Conservation (phyloP, 2,113 vertebrate genomes). For the Sprattus sprattus region DNA sequence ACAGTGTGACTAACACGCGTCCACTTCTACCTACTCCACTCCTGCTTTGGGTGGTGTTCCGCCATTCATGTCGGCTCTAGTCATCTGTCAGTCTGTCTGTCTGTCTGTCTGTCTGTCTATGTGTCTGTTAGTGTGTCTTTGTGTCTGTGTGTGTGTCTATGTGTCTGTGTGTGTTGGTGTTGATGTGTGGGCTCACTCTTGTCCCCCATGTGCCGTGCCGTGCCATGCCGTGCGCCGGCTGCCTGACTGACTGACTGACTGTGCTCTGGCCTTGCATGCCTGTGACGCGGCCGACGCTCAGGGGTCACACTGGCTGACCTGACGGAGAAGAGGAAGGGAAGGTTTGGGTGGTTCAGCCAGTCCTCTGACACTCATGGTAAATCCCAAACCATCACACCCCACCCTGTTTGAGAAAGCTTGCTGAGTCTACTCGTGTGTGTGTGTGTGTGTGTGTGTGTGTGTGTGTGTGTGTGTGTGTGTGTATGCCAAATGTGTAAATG, state of each 20-base stretch:
- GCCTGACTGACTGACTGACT: slow-evolving; percentile 65
- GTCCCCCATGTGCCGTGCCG: slow-evolving; percentile 60
- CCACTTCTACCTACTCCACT: not conserved
- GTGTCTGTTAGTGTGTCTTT: slow-evolving; percentile 42
- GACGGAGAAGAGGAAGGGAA: slow-evolving; percentile 96
- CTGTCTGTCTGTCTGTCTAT: not conserved
- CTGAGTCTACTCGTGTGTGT: slow-evolving; percentile 27
- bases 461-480: not conserved
- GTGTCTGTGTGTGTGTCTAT: slow-evolving; percentile 16
- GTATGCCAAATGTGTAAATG: not conserved
- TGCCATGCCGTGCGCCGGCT: slow-evolving; percentile 55
- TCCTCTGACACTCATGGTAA: slow-evolving; percentile 95
- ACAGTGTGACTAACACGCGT: not conserved
- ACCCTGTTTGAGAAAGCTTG: slow-evolving; percentile 20
- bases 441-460: not conserved
- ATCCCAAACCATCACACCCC: slow-evolving; percentile 46
- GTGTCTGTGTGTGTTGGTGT: slow-evolving; percentile 51
- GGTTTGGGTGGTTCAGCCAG: slow-evolving; percentile 91
- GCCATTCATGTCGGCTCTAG: not conserved
- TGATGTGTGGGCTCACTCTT: slow-evolving; percentile 71
- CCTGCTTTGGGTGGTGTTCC: not conserved
- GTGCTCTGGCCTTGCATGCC: slow-evolving; percentile 72
- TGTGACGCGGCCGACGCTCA: slow-evolving; percentile 61
- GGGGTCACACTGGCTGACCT: slow-evolving; percentile 95
- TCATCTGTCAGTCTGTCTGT: slow-evolving; percentile 41